Evolutionary conservation across 2,113 vertebrate species (phyloP), one percentile per base, ranked within the genome.

Genomic region (Serilophus lunatus): DNA sequence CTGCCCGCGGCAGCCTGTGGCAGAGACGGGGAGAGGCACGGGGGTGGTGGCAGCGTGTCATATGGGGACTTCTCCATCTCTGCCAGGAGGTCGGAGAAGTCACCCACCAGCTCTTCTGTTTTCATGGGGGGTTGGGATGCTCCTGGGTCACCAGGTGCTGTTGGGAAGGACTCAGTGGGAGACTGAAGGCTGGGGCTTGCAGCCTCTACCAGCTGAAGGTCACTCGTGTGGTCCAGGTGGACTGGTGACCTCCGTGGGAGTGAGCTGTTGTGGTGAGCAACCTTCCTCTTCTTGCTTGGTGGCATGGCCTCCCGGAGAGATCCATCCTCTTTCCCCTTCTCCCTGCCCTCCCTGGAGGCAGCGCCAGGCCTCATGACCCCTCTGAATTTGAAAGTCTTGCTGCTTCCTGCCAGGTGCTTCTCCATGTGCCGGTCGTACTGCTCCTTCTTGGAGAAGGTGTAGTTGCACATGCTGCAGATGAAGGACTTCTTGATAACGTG

Each of bases 371-470:
- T 98, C 83, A 98, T 97, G 64, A 99, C 99, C 3, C 99, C 98
- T 45, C 98, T 97, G 97, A 99, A 99, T 60, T 99, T 98, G 90
- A 99, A 99, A 42, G 99, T 99, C 96, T 98, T 98, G 95, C 93
- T 99, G 51, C 98, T 98, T 7, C 98, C 98, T 1, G 97, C 98
- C 77, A 99, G 97, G 92, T 99, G 99, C 92, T 99, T 99, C 83
- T 99, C 99, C 99, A 99, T 99, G 97, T 99, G 99, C 54, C 99
- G 98, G 95, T 99, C 99, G 2, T 99, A 99, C 92, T 99, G 99
- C 87, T 99, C 99, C 72, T 99, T 99, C 95, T 99, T 99, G 40
- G 99, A 99, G 93, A 99, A 99, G 29, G 99, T 99, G 89, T 99
- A 99, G 96, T 99, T 99, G 95, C 99, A 99, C 92, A 99, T 98